Evolutionary conservation across 2,113 vertebrate species (phyloP), one percentile per base, ranked within the genome.

Genomic region (Oreochromis tanganicae): DNA sequence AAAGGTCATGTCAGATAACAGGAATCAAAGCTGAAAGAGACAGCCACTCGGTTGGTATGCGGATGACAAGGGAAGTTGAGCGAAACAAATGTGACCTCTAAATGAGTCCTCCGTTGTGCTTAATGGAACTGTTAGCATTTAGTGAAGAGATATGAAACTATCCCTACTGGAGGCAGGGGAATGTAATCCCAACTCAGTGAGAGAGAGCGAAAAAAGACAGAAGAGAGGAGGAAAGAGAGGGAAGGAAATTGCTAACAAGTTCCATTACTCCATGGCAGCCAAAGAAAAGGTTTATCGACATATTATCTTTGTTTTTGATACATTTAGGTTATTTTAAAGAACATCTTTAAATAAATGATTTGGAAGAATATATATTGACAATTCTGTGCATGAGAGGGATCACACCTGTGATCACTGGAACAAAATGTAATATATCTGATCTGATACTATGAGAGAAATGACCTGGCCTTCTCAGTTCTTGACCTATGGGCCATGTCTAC

Each of bases 61-160:
- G 83, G 85, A 93, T 93, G 86, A 91, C 79, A 71, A 41, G 16
- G 12, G 52, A 87, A 85, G 82, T 78, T 86, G 83, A 83, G 89
- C n/a, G 54, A 85, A 90, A 88, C 87, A 92, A 92, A 88, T 92
- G 89, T 82, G 86, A 93, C 91, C 89, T 88, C 90, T 87, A 91
- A 93, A 91, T 89, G 87, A 93, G 59, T 80, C 75, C 89, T 93
- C 85, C 87, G 85, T 91, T 93, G 89, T 92, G 85, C 88, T 87
- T 93, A 88, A 93, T 94, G 82, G 93, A 91, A 93, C 94, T 88
- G 91, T 94, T 91, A 92, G 86, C 79, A 79, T 92, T 91, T 92
- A 88, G 90, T 80, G 78, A 81, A 82, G 81, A 87, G 79, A 87
- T 43, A 90, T 84, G 75, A 54, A 82, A 32, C 63, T 80, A 80